Percentiles rank a stretch among this genome's conserved stretches.
Evolutionary conservation across 1,140 invertebrate species (phyloP).

Genomic region (Neelides sp.): DNA sequence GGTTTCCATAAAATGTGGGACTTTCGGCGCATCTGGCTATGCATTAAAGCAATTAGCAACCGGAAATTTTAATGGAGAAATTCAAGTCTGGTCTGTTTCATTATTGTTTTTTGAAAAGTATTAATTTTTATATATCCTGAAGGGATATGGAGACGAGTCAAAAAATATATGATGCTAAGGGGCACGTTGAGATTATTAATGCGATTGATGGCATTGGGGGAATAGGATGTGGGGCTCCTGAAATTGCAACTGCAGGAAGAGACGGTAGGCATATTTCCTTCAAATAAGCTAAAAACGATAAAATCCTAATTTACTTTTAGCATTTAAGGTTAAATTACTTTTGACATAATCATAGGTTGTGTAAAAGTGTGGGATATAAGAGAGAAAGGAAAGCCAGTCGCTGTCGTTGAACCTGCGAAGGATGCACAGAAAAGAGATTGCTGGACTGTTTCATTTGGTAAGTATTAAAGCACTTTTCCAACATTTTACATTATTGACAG

Average conservation of each 20-base stretch:
- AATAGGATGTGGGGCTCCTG: conserved; percentile 74
- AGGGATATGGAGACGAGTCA: conserved; percentile 64
- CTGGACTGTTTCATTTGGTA: conserved; percentile 74
- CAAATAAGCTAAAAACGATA: background rate
- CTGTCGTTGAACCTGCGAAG: conserved; percentile 62
- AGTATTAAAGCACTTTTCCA: conserved; percentile 9
- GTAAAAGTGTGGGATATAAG: conserved; percentile 93
- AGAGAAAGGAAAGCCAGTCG: conserved; percentile 70
- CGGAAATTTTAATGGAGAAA: conserved; percentile 76
- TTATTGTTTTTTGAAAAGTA: background rate
- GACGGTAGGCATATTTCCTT: conserved; percentile 50
- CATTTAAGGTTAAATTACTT: background rate
- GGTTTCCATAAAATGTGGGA: conserved; percentile 80
- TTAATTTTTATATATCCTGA: conserved; percentile 16
- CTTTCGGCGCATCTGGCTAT: conserved; percentile 73
- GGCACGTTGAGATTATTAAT: conserved; percentile 81
- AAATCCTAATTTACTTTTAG: background rate
- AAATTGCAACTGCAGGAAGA: conserved; percentile 83
- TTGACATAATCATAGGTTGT: conserved; percentile 42
- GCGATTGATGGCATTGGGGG: conserved; percentile 86
- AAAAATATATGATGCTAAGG: conserved; percentile 67
- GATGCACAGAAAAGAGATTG: conserved; percentile 59
- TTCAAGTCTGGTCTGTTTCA: conserved; percentile 60
- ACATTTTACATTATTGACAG: conserved; percentile 12
- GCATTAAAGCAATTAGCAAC: conserved; percentile 69